Evolutionary conservation across 2,797 vertebrate genomes (phyloP).

Genomic region (Anisognathus igniventris): DNA sequence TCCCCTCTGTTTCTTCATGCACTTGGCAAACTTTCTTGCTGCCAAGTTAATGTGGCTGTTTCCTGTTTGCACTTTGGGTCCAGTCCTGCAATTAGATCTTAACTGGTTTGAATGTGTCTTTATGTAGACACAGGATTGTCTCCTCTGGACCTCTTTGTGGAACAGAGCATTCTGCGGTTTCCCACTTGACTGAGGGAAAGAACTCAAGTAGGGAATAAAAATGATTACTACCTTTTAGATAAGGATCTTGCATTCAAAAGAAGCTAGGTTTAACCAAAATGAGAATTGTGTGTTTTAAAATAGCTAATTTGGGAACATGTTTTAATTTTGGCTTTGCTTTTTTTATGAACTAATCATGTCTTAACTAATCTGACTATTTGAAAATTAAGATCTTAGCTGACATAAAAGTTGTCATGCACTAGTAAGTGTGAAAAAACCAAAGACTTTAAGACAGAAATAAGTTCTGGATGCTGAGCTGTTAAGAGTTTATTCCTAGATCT

Average conservation of each 20-base stretch:
- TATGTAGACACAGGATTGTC: not conserved
- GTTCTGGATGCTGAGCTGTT: not conserved
- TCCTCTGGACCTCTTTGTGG: not conserved
- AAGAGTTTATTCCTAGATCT: not conserved
- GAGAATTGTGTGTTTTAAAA: not conserved
- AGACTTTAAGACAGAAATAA: not conserved
- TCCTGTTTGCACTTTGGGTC: not conserved
- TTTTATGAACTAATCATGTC: not conserved
- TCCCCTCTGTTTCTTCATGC: not conserved
- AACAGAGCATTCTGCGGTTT: not conserved
- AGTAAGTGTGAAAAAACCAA: not conserved
- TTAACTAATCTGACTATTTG: not conserved
- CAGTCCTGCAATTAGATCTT: not conserved
- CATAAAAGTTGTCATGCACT: not conserved
- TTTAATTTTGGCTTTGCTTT: not conserved
- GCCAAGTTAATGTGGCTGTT: not conserved
- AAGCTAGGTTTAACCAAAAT: not conserved
- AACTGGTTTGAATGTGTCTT: not conserved
- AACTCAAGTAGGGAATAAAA: not conserved
- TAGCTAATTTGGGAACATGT: not conserved
- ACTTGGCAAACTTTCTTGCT: not conserved
- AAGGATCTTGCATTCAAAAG: not conserved
- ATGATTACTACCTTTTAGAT: not conserved
- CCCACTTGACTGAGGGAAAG: not conserved
- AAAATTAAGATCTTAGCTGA: not conserved